Evolutionary conservation across 53 echinoderm and acorn worm species (phyloP), one percentile per base, ranked within the genome.

Genomic region (Echinometra lucunter): DNA sequence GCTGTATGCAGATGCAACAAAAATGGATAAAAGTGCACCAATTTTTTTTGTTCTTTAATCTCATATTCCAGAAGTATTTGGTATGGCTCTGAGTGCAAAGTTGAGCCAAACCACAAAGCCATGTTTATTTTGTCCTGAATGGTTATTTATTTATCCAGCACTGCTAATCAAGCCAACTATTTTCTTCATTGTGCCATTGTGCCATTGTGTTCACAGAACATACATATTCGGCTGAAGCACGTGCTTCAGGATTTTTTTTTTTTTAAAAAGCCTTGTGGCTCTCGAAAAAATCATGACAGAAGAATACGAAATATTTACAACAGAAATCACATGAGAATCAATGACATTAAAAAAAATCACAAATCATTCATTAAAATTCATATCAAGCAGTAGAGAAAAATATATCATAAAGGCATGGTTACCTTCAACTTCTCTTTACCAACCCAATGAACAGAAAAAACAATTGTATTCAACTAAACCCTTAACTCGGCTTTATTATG

Each of bases 131-230:
- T 78, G 72, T 13, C 42, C 38, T 78, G 42, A 78, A 42, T 19
- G 42, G 38, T n/a, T n/a, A 19, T 78, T 78, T 15, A 42, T 40
- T 10, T 18, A 38, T 18, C 18, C 42, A 40, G 3, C 21, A 78
- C 6, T 23, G 9, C 38, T 78, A 6, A 38, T 40, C 23, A 23
- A 78, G n/a, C n/a, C n/a, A n/a, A n/a, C 19, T 10, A 16, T 78
- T 78, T 78, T 2, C 19, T 7, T 85, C 12, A 89, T 40, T 34
- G 89, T 58, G 89, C n/a, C n/a, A n/a, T n/a, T n/a, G n/a, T n/a
- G n/a, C 58, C 89, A 89, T 58, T 7, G 56, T 94, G 94, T 94
- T 94, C 94, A 94, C 38, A 82, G 94, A 94, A 94, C 94, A 94
- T 94, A 94, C 94, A 28, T 85, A 83, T 94, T 74, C 44, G 60